Evolutionary conservation across 1,140 invertebrate species (phyloP).

Genomic region (Chelonus insularis): DNA sequence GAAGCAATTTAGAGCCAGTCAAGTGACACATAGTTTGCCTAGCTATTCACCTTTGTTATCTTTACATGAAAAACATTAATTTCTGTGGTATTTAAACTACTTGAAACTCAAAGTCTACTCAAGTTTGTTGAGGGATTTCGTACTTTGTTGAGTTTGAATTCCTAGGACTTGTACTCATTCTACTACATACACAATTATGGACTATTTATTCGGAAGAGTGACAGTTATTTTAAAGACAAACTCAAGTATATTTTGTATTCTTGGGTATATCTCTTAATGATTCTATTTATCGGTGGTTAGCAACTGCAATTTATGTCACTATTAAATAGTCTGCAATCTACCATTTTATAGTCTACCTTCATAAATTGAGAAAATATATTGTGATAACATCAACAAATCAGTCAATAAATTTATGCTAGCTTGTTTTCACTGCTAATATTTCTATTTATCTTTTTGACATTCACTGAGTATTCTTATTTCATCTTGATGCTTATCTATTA

Average conservation of each 20-base stretch:
- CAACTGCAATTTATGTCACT: conserved; percentile 3
- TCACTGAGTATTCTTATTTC: too few relatives aligned
- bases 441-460: too few relatives aligned
- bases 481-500: too few relatives aligned
- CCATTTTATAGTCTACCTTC: conserved; percentile 17
- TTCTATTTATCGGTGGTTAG: neutral
- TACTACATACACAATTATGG: conserved; percentile 25
- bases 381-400: neutral
- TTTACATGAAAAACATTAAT: neutral
- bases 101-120: neutral
- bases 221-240: conserved; percentile 16
- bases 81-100: too few relatives aligned
- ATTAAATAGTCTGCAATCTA: conserved; percentile 3
- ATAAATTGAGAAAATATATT: neutral
- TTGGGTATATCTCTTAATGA: conserved; percentile 10
- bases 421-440: too few relatives aligned
- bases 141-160: conserved; percentile 14
- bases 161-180: neutral
- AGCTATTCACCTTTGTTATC: neutral
- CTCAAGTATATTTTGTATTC: conserved; percentile 20
- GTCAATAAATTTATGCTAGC: neutral
- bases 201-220: conserved; percentile 26
- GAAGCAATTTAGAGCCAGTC: neutral
- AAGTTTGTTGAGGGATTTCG: neutral
- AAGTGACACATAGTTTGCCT: neutral